Percentiles rank a stretch among this genome's conserved stretches.
These are phyloP conservation scores for Maylandia zebra DNA, from an alignment of 2,113 vertebrate genomes.

Conservation along the genomic window DNA sequence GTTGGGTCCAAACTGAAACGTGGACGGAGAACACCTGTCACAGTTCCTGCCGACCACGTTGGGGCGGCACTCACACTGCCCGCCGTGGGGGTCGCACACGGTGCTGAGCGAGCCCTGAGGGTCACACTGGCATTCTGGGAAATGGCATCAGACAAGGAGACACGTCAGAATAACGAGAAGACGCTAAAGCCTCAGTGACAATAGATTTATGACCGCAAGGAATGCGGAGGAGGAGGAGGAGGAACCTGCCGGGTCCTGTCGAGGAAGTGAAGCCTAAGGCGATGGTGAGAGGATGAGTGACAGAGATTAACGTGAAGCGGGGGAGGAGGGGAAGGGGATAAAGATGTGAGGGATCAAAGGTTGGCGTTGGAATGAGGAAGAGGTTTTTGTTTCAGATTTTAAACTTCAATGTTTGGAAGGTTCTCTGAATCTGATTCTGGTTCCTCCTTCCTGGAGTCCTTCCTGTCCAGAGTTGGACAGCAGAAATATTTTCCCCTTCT, in stretches of 20 bases:
- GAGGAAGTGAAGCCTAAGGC: neutral
- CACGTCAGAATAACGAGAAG: neutral
- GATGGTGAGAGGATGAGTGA: neutral
- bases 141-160: neutral
- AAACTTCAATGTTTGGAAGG: neutral
- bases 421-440: neutral
- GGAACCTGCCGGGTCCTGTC: neutral
- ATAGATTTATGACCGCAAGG: neutral
- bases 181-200: neutral
- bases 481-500: neutral
- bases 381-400: neutral
- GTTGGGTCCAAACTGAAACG: conserved; percentile 86
- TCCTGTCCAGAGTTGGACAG: neutral
- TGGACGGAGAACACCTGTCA: conserved; percentile 81
- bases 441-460: neutral
- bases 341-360: neutral
- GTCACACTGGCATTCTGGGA: conserved; percentile 88
- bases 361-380: neutral
- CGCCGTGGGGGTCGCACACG: conserved; percentile 85
- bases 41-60: conserved; percentile 88
- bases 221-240: neutral
- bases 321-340: neutral
- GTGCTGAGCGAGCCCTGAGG: conserved; percentile 92
- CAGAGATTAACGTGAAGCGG: neutral
- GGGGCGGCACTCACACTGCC: conserved; percentile 88